A percentile compares a stretch with the other conserved stretches of the same genome.
These are phyloP conservation scores for Ptychobarbus kaznakovi DNA, from an alignment of 2,797 vertebrate genomes.

Conservation along the genomic window DNA sequence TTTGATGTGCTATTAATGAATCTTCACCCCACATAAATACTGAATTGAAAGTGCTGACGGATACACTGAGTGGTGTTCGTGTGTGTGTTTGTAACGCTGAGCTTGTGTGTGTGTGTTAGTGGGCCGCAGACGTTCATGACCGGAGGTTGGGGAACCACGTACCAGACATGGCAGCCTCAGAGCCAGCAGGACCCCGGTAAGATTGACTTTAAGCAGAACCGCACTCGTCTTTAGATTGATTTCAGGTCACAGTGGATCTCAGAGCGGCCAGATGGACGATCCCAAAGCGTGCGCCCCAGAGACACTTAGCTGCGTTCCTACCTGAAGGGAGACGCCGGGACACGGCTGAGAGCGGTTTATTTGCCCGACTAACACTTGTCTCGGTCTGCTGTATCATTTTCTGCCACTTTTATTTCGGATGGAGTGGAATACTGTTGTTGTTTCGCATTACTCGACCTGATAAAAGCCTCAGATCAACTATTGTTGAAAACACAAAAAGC, in stretches of 20 bases:
- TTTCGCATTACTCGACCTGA: neutral
- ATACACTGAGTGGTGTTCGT: neutral
- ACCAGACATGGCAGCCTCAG: conserved; percentile 97
- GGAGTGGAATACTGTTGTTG: neutral
- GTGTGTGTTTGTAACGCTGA: neutral
- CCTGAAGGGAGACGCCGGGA: neutral
- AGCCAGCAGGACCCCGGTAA: conserved; percentile 95
- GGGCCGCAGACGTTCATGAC: conserved; percentile 94
- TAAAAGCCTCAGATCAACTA: neutral
- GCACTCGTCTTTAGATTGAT: conserved; percentile 38
- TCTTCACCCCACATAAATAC: neutral
- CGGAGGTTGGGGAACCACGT: conserved; percentile 94
- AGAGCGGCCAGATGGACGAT: conserved; percentile 80
- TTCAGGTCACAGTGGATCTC: conserved; percentile 80
- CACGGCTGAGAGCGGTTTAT: conserved; percentile 4
- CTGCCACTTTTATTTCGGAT: neutral
- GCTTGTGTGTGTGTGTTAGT: conserved; percentile 68
- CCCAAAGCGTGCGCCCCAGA: conserved; percentile 68
- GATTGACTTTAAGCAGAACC: conserved; percentile 64
- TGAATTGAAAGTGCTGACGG: neutral
- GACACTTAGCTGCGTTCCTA: neutral
- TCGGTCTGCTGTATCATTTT: neutral
- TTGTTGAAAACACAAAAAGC: neutral
- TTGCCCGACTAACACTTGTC: neutral
- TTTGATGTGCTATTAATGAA: neutral